phyloP scores from a whole-genome alignment of 37 sponge, comb jelly and placozoan genomes.

The Beroe forskalii region DNA sequence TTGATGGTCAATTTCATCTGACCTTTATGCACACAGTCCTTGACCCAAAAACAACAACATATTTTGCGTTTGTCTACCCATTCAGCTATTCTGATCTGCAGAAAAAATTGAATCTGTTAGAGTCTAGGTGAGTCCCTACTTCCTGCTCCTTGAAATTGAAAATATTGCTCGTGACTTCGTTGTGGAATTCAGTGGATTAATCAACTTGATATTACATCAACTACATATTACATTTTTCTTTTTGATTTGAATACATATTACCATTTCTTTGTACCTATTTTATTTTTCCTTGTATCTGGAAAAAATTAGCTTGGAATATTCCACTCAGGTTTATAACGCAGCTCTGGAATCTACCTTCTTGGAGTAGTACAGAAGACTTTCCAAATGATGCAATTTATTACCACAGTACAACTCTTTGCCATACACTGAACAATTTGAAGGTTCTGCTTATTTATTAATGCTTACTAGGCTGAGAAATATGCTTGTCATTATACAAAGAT shows the following conservation, averaged over 20 bases:
- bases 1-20: slow-evolving; percentile 73
- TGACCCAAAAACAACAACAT: slow-evolving; percentile 71
- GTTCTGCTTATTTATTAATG: no score
- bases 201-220: no score
- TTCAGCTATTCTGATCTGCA: slow-evolving; percentile 88
- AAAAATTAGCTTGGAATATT: no score
- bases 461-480: no score
- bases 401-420: slow-evolving; percentile 78
- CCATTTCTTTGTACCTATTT: no score
- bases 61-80: slow-evolving; percentile 93
- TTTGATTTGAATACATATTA: no score
- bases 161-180: no score
- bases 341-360: slow-evolving; percentile 49
- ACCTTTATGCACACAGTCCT: slow-evolving; percentile 74
- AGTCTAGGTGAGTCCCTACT: slow-evolving; percentile 37
- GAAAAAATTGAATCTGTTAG: slow-evolving; percentile 70
- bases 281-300: no score
- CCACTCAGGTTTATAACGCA: slow-evolving; percentile 6
- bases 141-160: no score
- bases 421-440: slow-evolving; percentile 75
- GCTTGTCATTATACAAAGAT: no score
- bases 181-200: no score
- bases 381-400: slow-evolving; percentile 75
- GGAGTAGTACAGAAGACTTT: slow-evolving; percentile 8
- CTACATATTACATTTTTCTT: no score